phyloP scores from a whole-genome alignment of 2,888 invertebrate species.

The Ceramica pisi region DNA sequence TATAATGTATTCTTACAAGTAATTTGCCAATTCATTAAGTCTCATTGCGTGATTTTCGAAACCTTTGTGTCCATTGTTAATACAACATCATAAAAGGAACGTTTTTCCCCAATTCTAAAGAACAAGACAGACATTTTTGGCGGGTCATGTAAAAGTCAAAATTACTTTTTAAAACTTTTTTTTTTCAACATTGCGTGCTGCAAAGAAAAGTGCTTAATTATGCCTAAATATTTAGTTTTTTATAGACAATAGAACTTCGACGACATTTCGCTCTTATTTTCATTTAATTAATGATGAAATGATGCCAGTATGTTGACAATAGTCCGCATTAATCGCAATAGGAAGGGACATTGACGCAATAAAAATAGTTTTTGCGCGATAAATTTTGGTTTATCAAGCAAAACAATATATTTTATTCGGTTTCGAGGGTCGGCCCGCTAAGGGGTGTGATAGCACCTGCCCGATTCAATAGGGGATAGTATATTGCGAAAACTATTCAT shows the following conservation, averaged over 20 bases:
- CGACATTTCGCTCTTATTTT: not conserved
- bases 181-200: not conserved
- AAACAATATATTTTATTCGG: conserved; percentile 46
- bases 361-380: conserved; percentile 55
- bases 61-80: conserved; percentile 16
- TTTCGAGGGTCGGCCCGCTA: conserved; percentile 38
- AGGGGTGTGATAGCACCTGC: conserved; percentile 62
- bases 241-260: not conserved
- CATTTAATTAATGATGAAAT: conserved; percentile 2
- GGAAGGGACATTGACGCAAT: conserved; percentile 33
- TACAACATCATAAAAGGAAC: conserved; percentile 7
- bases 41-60: conserved; percentile 18
- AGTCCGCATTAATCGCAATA: conserved; percentile 15
- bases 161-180: conserved; percentile 27
- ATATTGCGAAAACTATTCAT: conserved; percentile 38
- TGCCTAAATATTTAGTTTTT: not conserved
- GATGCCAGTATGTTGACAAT: conserved; percentile 26
- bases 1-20: conserved; percentile 13
- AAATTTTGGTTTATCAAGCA: conserved; percentile 48
- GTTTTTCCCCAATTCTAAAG: conserved; percentile 19
- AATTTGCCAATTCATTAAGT: conserved; percentile 15
- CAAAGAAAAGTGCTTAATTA: conserved; percentile 1
- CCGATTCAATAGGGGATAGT: conserved; percentile 48
- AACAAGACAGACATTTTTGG: conserved; percentile 19
- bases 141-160: conserved; percentile 44